phyloP scores from a whole-genome alignment of 2,888 invertebrate genomes.

The Aleiodes testaceus region DNA sequence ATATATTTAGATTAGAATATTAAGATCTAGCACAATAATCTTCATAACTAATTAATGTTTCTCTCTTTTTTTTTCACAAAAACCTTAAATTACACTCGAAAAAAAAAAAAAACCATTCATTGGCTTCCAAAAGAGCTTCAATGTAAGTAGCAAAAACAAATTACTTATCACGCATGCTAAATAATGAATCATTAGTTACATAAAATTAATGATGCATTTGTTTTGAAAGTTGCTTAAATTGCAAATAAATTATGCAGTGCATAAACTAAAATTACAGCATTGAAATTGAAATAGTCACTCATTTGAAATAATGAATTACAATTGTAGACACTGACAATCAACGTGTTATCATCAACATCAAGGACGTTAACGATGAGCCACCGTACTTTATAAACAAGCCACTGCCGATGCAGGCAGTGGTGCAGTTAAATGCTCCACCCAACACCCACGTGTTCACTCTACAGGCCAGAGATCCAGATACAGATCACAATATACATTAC shows the following conservation, averaged over 20 bases:
- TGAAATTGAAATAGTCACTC: neutral
- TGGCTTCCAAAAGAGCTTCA: conserved; percentile 66
- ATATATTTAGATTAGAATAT: conserved; percentile 28
- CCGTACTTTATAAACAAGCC: conserved; percentile 98
- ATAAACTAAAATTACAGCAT: neutral
- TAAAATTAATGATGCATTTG: conserved; percentile 2
- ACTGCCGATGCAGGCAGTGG: conserved; percentile 97
- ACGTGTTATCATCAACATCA: conserved; percentile 94
- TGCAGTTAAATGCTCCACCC: conserved; percentile 94
- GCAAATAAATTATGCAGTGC: too few relatives aligned
- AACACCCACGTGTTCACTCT: conserved; percentile 98
- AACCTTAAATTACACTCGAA: conserved; percentile 46
- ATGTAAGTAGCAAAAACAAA: conserved; percentile 67
- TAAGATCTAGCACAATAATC: neutral
- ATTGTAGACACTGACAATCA: conserved; percentile 93
- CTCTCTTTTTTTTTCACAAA: conserved; percentile 60
- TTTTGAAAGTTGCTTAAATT: neutral
- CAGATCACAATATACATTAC: conserved; percentile 96
- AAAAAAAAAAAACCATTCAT: conserved; percentile 41
- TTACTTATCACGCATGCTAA: conserved; percentile 7
- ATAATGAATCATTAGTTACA: conserved; percentile 32
- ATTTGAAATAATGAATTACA: conserved; percentile 31
- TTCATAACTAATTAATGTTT: conserved; percentile 17
- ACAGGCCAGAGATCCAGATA: conserved; percentile 96
- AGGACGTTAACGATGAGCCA: conserved; percentile 97